These are phyloP conservation scores for Oxystoma pomonae DNA, from an alignment of 2,888 invertebrate genomes.

Conservation along the genomic window DNA sequence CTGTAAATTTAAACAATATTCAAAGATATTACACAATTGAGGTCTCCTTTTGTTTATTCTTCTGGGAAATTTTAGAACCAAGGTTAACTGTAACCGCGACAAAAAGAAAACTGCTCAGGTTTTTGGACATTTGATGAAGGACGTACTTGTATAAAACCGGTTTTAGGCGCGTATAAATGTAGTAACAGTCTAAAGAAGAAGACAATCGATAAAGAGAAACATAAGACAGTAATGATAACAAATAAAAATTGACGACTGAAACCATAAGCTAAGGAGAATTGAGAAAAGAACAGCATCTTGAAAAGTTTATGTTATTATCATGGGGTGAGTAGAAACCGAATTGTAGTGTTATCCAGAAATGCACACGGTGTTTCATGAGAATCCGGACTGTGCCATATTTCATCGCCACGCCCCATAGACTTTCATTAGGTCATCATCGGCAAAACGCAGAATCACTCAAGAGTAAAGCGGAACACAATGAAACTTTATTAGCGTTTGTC, in stretches of 20 bases:
- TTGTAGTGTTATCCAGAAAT: background rate
- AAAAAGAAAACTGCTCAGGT: no score
- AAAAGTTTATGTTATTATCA: conserved; percentile 25
- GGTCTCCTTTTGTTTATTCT: no score
- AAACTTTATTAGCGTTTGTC: conserved; percentile 40
- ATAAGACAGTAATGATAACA: background rate
- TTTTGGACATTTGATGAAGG: no score
- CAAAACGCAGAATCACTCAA: conserved; percentile 39
- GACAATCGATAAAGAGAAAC: no score
- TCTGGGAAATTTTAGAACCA: no score
- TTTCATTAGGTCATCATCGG: conserved; percentile 45
- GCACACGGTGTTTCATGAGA: background rate
- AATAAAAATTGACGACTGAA: background rate
- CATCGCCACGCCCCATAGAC: conserved; percentile 44
- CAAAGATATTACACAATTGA: no score
- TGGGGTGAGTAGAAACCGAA: conserved; percentile 12
- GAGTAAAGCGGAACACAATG: conserved; percentile 42
- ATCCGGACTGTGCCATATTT: conserved; percentile 29
- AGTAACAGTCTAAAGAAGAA: no score
- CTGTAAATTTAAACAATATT: no score
- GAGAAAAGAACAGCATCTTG: conserved; percentile 16
- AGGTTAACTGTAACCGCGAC: no score
- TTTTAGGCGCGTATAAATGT: no score
- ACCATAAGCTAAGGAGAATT: background rate
- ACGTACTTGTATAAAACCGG: no score